phyloP scores from a whole-genome alignment of 2,888 invertebrate species.

The Seladonia tumulorum region DNA sequence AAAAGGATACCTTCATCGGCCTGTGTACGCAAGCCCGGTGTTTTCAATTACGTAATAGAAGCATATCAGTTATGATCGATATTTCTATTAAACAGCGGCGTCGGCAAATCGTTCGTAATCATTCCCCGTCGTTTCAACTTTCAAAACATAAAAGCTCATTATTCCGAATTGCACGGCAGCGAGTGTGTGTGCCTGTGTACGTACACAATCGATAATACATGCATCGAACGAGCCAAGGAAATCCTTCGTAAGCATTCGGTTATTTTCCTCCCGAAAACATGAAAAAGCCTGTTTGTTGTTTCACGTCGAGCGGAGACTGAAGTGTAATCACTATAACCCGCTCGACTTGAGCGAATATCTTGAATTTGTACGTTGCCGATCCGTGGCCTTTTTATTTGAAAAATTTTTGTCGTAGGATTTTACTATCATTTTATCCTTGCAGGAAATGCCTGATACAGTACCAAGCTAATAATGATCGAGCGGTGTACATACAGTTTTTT shows the following conservation, averaged over 20 bases:
- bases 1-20: background rate
- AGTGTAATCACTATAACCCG: slow-evolving; percentile 10
- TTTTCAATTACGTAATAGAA: slow-evolving; percentile 22
- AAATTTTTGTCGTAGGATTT: background rate
- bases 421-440: background rate
- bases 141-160: slow-evolving; percentile 26
- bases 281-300: slow-evolving; percentile 13
- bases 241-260: slow-evolving; percentile 22
- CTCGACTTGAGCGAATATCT: slow-evolving; percentile 23
- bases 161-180: slow-evolving; percentile 14
- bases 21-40: slow-evolving; percentile 4
- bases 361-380: slow-evolving; percentile 18
- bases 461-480: background rate
- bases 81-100: slow-evolving; percentile 5
- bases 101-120: slow-evolving; percentile 1
- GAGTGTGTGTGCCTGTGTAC: background rate
- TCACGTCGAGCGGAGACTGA: background rate
- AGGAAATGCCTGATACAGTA: background rate
- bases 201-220: slow-evolving; percentile 34
- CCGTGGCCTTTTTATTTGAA: background rate
- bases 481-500: background rate
- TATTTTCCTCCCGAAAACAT: slow-evolving; percentile 2
- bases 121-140: background rate
- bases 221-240: slow-evolving; percentile 31
- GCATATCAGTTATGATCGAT: slow-evolving; percentile 2